Conservation (phyloP, 2,113 vertebrate genomes). For the Cervus canadensis region DNA sequence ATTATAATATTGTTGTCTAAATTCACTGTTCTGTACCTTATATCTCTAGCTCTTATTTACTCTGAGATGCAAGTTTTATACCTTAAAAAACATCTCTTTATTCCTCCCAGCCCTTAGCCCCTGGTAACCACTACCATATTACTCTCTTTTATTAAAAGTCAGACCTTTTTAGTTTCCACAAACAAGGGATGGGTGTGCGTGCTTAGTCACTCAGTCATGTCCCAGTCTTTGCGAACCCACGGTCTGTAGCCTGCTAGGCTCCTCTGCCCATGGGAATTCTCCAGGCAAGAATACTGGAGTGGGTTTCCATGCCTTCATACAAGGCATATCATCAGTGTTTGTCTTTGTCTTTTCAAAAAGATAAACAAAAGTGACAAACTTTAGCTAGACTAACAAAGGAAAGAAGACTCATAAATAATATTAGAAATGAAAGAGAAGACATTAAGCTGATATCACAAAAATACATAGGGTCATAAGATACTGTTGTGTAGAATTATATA, state of each 20-base stretch:
- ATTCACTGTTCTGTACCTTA: background rate
- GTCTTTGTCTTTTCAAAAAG: background rate
- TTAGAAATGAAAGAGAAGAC: background rate
- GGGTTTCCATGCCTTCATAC: background rate
- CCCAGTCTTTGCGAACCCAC: background rate
- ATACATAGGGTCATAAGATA: background rate
- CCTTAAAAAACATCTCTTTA: background rate
- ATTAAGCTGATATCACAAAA: background rate
- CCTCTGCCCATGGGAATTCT: background rate
- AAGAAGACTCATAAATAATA: background rate
- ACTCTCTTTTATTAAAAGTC: background rate
- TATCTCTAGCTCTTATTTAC: background rate
- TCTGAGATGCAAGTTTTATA: background rate
- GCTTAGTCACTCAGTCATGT: background rate
- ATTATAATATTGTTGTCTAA: background rate
- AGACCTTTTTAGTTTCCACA: background rate
- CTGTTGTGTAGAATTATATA: background rate
- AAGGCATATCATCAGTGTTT: background rate
- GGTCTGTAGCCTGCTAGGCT: background rate
- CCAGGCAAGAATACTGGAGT: background rate
- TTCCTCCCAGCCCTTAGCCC: background rate
- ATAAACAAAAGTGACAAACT: background rate
- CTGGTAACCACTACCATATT: background rate
- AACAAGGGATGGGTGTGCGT: background rate
- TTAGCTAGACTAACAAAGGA: background rate